Conservation (phyloP, 2,113 vertebrate genomes). For the Calonectris borealis region DNA sequence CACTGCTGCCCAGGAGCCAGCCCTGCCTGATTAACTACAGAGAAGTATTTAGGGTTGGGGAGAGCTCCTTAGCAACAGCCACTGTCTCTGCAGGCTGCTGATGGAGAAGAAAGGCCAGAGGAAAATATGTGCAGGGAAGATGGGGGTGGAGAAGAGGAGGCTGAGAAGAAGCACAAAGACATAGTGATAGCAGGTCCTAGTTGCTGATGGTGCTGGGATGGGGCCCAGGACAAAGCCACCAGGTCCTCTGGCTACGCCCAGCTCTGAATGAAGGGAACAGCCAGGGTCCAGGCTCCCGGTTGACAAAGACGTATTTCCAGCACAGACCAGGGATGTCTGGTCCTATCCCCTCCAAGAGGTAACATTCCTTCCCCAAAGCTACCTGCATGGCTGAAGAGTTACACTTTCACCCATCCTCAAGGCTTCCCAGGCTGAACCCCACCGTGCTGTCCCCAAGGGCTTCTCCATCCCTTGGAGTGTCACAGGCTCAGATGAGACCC, state of each 20-base stretch:
- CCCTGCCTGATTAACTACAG: background rate
- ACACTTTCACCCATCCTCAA: background rate
- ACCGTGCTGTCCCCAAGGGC: background rate
- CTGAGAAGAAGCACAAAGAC: background rate
- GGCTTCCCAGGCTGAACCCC: background rate
- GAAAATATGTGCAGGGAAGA: background rate
- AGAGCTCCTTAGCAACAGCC: constrained; percentile 49
- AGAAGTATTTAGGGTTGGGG: background rate
- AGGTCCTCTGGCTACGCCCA: background rate
- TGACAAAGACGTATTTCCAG: background rate
- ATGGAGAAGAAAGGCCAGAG: background rate
- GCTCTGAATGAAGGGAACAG: background rate
- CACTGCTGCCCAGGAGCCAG: background rate
- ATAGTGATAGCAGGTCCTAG: background rate
- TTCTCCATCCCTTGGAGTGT: background rate
- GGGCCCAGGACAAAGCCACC: background rate
- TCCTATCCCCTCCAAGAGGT: background rate
- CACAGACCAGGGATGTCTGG: background rate
- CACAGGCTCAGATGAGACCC: background rate
- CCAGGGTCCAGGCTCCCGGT: background rate
- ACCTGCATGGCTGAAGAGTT: background rate
- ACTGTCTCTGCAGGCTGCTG: background rate
- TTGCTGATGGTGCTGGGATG: background rate
- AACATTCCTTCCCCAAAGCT: background rate
- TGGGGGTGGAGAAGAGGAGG: background rate